Evolutionary conservation across 2,888 invertebrate genomes (phyloP).

Genomic region (Chelonus formosanus): DNA sequence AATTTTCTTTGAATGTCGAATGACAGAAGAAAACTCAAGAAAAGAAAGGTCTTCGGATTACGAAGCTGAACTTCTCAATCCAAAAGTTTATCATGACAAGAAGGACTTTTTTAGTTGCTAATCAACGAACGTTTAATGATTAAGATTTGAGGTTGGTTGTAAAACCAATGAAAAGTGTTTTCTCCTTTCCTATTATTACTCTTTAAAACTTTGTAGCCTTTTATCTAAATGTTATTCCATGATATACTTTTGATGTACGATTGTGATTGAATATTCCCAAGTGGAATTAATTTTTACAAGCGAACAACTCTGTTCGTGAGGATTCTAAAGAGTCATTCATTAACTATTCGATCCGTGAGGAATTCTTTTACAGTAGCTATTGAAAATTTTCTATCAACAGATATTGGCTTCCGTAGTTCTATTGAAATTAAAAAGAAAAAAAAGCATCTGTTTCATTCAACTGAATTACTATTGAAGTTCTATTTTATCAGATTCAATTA

Average conservation of each 20-base stretch:
- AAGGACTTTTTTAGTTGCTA: neutral
- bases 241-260: conserved; percentile 5
- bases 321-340: conserved; percentile 28
- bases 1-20: too few relatives aligned
- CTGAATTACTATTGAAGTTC: neutral
- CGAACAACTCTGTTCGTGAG: conserved; percentile 35
- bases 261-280: conserved; percentile 42
- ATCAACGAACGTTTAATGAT: too few relatives aligned
- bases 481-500: too few relatives aligned
- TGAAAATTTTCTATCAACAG: conserved; percentile 10
- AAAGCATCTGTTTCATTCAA: neutral
- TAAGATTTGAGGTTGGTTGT: neutral
- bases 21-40: neutral
- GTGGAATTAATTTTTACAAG: conserved; percentile 44
- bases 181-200: conserved; percentile 12
- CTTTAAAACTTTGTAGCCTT: neutral
- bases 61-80: neutral
- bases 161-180: neutral
- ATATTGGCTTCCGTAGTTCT: neutral
- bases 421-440: neutral
- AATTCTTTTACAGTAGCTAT: conserved; percentile 6
- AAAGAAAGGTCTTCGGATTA: neutral
- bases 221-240: conserved; percentile 11
- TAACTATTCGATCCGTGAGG: conserved; percentile 20
- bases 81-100: neutral